Percentiles rank a stretch among this genome's conserved stretches.
Evolutionary conservation across 2,797 vertebrate species (phyloP).

Genomic region (Amphiprion clarkii): DNA sequence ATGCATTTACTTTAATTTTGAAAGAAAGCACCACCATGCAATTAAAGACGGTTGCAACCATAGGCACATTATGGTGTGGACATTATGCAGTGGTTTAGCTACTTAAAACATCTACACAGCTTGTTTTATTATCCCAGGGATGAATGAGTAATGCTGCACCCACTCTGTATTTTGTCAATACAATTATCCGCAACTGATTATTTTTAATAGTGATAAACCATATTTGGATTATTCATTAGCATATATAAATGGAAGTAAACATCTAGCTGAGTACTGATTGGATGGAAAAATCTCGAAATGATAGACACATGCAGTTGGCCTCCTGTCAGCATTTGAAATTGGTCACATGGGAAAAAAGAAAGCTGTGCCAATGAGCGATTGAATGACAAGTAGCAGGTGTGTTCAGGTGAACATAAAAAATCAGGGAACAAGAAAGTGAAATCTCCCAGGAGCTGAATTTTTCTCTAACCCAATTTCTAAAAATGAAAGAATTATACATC

Average conservation of each 20-base stretch:
- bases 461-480: background rate
- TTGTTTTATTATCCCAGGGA: background rate
- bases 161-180: background rate
- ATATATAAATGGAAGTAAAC: background rate
- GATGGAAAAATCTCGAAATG: background rate
- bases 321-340: background rate
- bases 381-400: constrained; percentile 8
- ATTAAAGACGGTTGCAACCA: constrained; percentile 8
- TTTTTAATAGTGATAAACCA: background rate
- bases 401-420: constrained; percentile 11
- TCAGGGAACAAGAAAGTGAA: constrained; percentile 12
- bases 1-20: constrained; percentile 11
- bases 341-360: constrained; percentile 28
- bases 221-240: background rate
- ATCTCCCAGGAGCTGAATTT: constrained; percentile 4
- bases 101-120: constrained; percentile 3
- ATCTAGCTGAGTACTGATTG: background rate
- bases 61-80: background rate
- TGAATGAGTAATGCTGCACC: background rate
- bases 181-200: background rate
- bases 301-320: constrained; percentile 1
- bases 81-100: background rate
- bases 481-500: constrained; percentile 4
- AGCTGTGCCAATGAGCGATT: background rate
- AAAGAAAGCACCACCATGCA: background rate